Conservation (phyloP, 2,888 invertebrate genomes). For the Ceraclea dissimilis region DNA sequence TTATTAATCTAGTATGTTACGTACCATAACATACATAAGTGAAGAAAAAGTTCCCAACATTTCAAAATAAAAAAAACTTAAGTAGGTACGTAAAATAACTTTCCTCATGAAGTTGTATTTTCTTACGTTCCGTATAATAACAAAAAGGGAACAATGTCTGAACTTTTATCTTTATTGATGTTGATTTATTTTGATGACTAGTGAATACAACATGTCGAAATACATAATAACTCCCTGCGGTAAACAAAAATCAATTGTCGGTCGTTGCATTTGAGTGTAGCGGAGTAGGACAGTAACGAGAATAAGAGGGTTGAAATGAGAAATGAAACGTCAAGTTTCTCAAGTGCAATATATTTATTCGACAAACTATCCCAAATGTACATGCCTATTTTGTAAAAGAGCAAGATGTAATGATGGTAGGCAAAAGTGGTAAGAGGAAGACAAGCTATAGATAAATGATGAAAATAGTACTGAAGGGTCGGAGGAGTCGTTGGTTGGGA, state of each 20-base stretch:
- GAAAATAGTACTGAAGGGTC: background rate
- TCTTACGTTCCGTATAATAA: too few relatives aligned
- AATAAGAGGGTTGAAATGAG: constrained; percentile 14
- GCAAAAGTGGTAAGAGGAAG: background rate
- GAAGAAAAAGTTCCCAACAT: too few relatives aligned
- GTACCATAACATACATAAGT: too few relatives aligned
- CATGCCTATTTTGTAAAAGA: too few relatives aligned
- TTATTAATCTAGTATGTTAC: too few relatives aligned
- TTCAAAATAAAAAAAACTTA: too few relatives aligned
- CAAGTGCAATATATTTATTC: constrained; percentile 16
- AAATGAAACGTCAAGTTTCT: constrained; percentile 18
- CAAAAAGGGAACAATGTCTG: background rate
- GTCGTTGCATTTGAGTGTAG: background rate
- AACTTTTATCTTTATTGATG: background rate
- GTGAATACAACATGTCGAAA: background rate
- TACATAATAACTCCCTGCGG: constrained; percentile 8
- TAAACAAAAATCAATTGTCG: constrained; percentile 24
- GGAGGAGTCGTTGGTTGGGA: background rate
- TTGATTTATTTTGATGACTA: background rate
- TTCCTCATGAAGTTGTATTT: too few relatives aligned
- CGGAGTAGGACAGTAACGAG: constrained; percentile 3
- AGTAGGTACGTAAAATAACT: too few relatives aligned
- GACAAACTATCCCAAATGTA: background rate
- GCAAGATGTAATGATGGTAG: background rate
- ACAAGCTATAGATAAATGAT: background rate